phyloP scores from a whole-genome alignment of 1,140 invertebrate genomes.

The Drosophila nigrodunni region DNA sequence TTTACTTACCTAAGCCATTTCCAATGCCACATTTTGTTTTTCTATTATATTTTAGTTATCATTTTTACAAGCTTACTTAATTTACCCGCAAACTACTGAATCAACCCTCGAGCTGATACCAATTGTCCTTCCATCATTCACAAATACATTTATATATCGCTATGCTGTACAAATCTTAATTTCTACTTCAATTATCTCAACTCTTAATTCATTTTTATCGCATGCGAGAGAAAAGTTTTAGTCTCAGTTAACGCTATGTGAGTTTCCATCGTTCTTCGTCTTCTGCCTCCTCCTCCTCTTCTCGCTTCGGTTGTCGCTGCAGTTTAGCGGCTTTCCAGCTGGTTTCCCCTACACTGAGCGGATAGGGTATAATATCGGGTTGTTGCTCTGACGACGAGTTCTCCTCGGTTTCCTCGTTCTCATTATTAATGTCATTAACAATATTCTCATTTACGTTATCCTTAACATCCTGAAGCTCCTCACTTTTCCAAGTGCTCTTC shows the following conservation, averaged over 20 bases:
- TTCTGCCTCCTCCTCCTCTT: background rate
- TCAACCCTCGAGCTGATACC: conserved; percentile 18
- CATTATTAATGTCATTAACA: too few species aligned
- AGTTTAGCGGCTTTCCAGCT: conserved; percentile 66
- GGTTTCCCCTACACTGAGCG: conserved; percentile 66
- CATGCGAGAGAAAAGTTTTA: conserved; percentile 38
- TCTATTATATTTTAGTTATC: conserved; percentile 8
- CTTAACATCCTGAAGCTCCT: conserved; percentile 23
- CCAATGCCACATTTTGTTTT: conserved; percentile 11
- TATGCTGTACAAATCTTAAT: conserved; percentile 78
- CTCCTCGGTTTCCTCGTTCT: conserved; percentile 40
- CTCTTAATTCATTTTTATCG: conserved; percentile 40
- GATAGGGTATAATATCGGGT: conserved; percentile 81
- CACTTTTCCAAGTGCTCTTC: background rate
- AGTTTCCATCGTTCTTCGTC: conserved; percentile 51
- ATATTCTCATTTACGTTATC: background rate
- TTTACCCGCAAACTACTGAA: conserved; percentile 16
- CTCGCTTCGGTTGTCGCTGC: conserved; percentile 26
- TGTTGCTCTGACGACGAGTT: conserved; percentile 71
- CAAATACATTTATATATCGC: conserved; percentile 60
- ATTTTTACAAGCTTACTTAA: conserved; percentile 53
- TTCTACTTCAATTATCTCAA: conserved; percentile 39
- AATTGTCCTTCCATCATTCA: conserved; percentile 1
- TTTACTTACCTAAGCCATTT: conserved; percentile 29
- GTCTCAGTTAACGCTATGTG: conserved; percentile 63